Percentiles rank a stretch among this genome's conserved stretches.
These are phyloP conservation scores for Lycocorax pyrrhopterus DNA, from an alignment of 2,113 vertebrate genomes.

Conservation along the genomic window DNA sequence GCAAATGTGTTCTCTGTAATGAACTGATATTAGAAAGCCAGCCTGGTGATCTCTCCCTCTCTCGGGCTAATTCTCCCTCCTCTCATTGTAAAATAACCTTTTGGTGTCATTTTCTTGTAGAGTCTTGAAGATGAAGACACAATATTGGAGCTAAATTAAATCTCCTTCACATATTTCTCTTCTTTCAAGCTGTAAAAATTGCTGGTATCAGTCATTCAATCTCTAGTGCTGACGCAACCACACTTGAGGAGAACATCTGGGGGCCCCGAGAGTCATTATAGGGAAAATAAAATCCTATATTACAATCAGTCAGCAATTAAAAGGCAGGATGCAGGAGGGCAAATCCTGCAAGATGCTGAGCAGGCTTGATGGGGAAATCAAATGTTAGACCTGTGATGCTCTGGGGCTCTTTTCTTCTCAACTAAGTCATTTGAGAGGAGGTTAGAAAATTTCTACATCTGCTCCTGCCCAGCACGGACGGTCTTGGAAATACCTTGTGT, in stretches of 20 bases:
- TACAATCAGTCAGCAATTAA: conserved; percentile 63
- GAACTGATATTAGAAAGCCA: conserved; percentile 50
- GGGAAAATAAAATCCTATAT: conserved; percentile 57
- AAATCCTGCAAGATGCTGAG: conserved; percentile 52
- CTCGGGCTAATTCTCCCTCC: conserved; percentile 21
- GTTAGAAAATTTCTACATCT: background rate
- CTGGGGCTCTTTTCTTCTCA: background rate
- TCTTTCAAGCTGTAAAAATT: conserved; percentile 64
- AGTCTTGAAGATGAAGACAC: conserved; percentile 56
- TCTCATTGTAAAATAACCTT: conserved; percentile 47
- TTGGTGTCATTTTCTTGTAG: conserved; percentile 45
- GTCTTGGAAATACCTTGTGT: background rate
- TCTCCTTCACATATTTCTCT: conserved; percentile 54
- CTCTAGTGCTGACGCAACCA: conserved; percentile 57
- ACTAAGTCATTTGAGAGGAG: background rate
- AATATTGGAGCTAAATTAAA: conserved; percentile 64
- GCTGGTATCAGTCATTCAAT: conserved; percentile 62
- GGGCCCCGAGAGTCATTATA: conserved; percentile 53
- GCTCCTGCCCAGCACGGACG: background rate
- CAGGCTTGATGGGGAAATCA: conserved; percentile 28
- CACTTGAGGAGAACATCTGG: conserved; percentile 64
- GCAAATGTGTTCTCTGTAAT: background rate
- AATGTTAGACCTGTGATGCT: background rate
- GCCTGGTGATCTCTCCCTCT: conserved; percentile 3
- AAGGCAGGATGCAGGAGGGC: conserved; percentile 49